These are phyloP conservation scores for Bombus ignitus DNA, from an alignment of 1,140 invertebrate genomes.

Conservation along the genomic window DNA sequence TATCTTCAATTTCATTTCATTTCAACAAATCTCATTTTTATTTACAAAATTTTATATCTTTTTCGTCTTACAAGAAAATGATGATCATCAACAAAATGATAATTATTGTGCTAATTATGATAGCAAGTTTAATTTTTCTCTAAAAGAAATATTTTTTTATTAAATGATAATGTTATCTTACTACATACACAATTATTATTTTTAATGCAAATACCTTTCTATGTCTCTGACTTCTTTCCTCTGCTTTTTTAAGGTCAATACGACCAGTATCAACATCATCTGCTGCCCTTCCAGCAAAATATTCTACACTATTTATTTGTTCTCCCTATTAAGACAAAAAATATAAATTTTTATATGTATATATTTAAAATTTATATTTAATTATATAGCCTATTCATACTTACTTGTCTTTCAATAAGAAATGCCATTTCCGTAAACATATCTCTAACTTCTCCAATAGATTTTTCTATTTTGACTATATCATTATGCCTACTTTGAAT, in stretches of 20 bases:
- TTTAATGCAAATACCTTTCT: constrained; percentile 83
- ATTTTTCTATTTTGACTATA: constrained; percentile 92
- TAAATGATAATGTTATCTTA: constrained; percentile 44
- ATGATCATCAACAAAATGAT: constrained; percentile 72
- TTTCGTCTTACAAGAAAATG: constrained; percentile 49
- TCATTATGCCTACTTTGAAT: constrained; percentile 92
- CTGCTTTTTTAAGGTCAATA: constrained; percentile 86
- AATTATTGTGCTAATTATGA: constrained; percentile 70
- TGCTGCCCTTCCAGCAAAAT: constrained; percentile 87
- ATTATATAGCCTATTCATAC: background rate
- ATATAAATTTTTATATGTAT: constrained; percentile 17
- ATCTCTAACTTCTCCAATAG: constrained; percentile 90
- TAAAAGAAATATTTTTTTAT: constrained; percentile 70
- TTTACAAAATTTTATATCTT: constrained; percentile 7
- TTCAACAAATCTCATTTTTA: constrained; percentile 34
- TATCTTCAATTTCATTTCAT: background rate
- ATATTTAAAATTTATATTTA: background rate
- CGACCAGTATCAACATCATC: constrained; percentile 87
- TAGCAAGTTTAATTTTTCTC: constrained; percentile 76
- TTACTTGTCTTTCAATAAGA: constrained; percentile 88
- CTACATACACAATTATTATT: constrained; percentile 6
- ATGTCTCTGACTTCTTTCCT: constrained; percentile 86
- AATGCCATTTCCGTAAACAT: constrained; percentile 92
- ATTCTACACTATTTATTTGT: constrained; percentile 88
- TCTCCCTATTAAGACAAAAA: constrained; percentile 84